phyloP scores from a whole-genome alignment of 2,797 vertebrate genomes.

The Sylvilagus floridanus region DNA sequence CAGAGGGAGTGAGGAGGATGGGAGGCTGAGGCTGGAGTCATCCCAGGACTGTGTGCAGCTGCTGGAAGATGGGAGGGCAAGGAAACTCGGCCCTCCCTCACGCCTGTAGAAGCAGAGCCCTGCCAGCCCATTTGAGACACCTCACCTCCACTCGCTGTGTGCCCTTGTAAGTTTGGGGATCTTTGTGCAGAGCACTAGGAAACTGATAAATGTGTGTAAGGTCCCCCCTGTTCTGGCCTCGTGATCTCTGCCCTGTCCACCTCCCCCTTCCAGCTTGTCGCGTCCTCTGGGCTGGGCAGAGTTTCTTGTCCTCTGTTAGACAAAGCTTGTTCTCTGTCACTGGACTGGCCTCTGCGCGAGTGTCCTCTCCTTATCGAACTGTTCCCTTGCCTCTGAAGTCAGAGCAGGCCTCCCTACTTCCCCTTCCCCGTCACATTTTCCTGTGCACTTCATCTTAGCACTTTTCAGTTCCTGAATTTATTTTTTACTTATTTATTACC shows the following conservation, averaged over 20 bases:
- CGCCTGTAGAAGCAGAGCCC: not conserved
- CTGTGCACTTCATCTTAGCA: not conserved
- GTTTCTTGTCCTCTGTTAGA: not conserved
- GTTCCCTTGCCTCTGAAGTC: not conserved
- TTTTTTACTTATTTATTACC: not conserved
- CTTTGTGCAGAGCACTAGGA: not conserved
- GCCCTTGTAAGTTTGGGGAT: not conserved
- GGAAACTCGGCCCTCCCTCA: not conserved
- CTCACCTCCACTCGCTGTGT: not conserved
- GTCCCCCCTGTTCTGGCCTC: not conserved
- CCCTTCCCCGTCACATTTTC: not conserved
- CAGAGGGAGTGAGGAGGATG: not conserved
- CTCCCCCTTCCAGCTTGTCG: not conserved
- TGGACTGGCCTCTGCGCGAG: not conserved
- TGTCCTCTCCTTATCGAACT: not conserved
- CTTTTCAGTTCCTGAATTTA: conserved; percentile 16
- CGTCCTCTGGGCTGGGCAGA: rapidly evolving
- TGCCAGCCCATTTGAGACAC: not conserved
- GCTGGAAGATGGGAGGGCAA: not conserved
- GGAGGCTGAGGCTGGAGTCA: not conserved
- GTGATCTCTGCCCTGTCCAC: rapidly evolving
- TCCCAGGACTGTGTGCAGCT: not conserved
- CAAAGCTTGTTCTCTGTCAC: not conserved
- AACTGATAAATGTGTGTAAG: not conserved
- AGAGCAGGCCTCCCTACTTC: not conserved